These are phyloP conservation scores for Hydrocynus forskahlii DNA, from an alignment of 2,797 vertebrate species.

Conservation along the genomic window DNA sequence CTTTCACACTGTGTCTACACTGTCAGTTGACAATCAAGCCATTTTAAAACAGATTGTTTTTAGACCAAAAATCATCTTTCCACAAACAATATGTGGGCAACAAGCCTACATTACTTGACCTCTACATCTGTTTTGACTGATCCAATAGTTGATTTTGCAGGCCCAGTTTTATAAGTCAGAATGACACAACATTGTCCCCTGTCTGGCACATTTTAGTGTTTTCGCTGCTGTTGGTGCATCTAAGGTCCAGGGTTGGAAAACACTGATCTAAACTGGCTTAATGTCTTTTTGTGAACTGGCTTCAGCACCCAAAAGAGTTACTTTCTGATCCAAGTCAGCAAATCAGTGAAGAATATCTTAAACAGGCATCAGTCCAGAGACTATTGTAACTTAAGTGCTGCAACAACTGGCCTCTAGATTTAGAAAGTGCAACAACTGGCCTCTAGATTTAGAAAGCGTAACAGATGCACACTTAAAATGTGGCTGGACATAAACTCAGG, in stretches of 20 bases:
- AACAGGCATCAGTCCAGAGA: not conserved
- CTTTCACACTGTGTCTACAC: not conserved
- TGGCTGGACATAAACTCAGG: slow-evolving; percentile 17
- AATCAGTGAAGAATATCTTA: not conserved
- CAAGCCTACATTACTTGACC: not conserved
- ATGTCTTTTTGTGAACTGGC: not conserved
- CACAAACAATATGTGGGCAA: not conserved
- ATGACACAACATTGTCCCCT: not conserved
- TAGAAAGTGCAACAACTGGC: not conserved
- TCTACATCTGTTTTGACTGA: not conserved
- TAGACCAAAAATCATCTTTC: too few relatives aligned
- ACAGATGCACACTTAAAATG: slow-evolving; percentile 29
- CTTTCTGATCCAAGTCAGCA: not conserved
- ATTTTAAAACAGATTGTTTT: not conserved
- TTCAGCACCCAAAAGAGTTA: not conserved
- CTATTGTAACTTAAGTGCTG: too few relatives aligned
- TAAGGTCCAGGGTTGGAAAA: too few relatives aligned
- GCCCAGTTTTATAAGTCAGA: not conserved
- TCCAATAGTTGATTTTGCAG: not conserved
- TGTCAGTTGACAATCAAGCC: not conserved
- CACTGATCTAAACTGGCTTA: not conserved
- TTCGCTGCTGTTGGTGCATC: too few relatives aligned
- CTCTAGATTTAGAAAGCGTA: not conserved
- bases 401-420: not conserved
- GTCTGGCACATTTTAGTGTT: too few relatives aligned